These are phyloP conservation scores for Daboia siamensis DNA, from an alignment of 2,113 vertebrate genomes.

Conservation along the genomic window DNA sequence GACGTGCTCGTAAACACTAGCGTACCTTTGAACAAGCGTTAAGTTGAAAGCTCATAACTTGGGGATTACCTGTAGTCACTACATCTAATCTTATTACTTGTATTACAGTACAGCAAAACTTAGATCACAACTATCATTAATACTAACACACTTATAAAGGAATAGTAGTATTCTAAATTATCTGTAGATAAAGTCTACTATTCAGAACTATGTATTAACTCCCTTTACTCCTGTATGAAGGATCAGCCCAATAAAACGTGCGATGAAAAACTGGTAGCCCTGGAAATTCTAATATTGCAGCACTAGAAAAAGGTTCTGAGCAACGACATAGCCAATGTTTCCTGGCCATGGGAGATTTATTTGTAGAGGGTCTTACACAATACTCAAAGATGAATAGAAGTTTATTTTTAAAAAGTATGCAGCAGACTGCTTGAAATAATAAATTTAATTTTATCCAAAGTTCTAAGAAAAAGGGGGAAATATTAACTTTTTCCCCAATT, in stretches of 20 bases:
- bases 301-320: neutral
- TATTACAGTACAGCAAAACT: neutral
- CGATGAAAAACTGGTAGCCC: neutral
- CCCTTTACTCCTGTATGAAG: neutral
- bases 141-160: neutral
- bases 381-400: neutral
- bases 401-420: neutral
- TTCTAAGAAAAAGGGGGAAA: constrained; percentile 29
- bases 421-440: constrained; percentile 22
- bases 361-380: neutral
- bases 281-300: neutral
- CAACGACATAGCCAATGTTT: neutral
- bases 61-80: too few species aligned
- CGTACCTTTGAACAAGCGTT: too few species aligned
- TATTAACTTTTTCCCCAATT: constrained; percentile 35
- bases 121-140: neutral
- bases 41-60: too few species aligned
- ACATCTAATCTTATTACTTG: neutral
- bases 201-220: neutral
- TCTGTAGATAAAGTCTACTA: neutral
- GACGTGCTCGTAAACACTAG: too few species aligned
- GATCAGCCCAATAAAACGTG: neutral
- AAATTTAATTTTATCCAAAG: constrained; percentile 25
- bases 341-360: neutral
- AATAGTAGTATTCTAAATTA: neutral